Evolutionary conservation across 23 tunicate species (phyloP).

Genomic region (Trididemnum nubilum): DNA sequence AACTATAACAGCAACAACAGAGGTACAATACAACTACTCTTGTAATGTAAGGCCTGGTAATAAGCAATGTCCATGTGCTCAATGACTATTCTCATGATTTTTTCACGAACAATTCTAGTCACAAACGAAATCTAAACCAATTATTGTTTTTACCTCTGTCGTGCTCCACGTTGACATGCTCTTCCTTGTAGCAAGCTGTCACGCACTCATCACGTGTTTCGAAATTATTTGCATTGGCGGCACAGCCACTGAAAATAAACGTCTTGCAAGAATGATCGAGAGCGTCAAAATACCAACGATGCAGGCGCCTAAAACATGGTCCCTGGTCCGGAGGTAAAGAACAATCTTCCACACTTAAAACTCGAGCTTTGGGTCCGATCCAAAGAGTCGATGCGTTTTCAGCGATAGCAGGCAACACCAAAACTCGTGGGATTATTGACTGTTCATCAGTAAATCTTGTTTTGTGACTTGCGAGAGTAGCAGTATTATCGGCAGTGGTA

Average conservation of each 20-base stretch:
- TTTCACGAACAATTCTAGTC: too few species aligned
- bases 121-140: too few species aligned
- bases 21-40: too few species aligned
- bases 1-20: too few species aligned
- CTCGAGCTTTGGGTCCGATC: constrained; percentile 6
- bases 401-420: background rate
- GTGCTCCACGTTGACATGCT: too few species aligned
- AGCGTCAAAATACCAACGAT: constrained; percentile 54
- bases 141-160: too few species aligned
- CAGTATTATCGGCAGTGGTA: too few species aligned
- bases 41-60: too few species aligned
- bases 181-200: background rate
- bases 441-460: too few species aligned
- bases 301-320: constrained; percentile 40
- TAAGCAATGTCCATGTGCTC: too few species aligned
- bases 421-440: background rate
- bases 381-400: background rate
- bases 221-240: constrained; percentile 52
- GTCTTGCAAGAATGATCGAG: constrained; percentile 43
- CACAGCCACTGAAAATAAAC: constrained; percentile 68
- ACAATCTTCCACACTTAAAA: constrained; percentile 14
- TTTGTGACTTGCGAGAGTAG: too few species aligned
- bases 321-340: constrained; percentile 33
- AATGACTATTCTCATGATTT: too few species aligned
- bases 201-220: background rate